These are phyloP conservation scores for Enteromius anoplus DNA, from an alignment of 2,797 vertebrate genomes.

Conservation along the genomic window DNA sequence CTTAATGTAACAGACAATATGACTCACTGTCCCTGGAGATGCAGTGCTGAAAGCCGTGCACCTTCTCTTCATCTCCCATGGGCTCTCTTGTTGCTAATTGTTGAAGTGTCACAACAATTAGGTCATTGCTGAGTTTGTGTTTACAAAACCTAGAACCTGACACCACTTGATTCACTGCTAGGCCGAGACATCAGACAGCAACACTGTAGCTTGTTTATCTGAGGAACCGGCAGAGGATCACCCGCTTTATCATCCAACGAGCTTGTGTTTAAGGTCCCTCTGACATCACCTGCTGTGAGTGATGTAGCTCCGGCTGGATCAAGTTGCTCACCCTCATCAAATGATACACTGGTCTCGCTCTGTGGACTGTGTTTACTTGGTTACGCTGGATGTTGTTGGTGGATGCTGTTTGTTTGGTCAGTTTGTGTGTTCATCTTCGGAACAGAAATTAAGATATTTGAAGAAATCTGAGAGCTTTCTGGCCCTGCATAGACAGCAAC, in stretches of 20 bases:
- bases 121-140: constrained; percentile 68
- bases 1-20: constrained; percentile 42
- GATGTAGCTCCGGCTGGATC: constrained; percentile 56
- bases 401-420: background rate
- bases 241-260: constrained; percentile 29
- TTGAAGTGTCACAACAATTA: constrained; percentile 76
- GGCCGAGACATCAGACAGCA: constrained; percentile 37
- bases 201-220: constrained; percentile 28
- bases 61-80: constrained; percentile 65
- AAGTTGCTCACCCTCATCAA: constrained; percentile 66
- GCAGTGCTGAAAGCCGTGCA: constrained; percentile 58
- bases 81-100: constrained; percentile 67
- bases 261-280: constrained; percentile 47
- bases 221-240: constrained; percentile 33
- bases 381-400: constrained; percentile 58
- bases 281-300: constrained; percentile 43
- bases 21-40: constrained; percentile 60
- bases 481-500: background rate
- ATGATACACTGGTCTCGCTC: constrained; percentile 64
- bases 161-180: constrained; percentile 51
- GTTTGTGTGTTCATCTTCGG: background rate
- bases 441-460: background rate
- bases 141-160: constrained; percentile 63
- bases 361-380: constrained; percentile 64
- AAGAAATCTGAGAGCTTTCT: too few relatives aligned